Evolutionary conservation across 2,888 invertebrate species (phyloP).

Genomic region (Melieria crassipennis): DNA sequence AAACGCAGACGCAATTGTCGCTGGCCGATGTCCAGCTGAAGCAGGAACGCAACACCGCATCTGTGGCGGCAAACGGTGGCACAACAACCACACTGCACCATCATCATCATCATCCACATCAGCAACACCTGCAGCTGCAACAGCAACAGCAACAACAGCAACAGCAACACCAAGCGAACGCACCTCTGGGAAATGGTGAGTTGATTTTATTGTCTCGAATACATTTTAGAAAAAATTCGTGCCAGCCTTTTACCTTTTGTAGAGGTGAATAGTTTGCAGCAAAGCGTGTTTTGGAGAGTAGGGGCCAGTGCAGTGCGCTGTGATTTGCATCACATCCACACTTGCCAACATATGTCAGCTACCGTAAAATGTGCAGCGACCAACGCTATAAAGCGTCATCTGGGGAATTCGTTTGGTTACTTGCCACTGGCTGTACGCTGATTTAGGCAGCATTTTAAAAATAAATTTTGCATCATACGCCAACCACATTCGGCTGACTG

Average conservation of each 20-base stretch:
- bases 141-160: slow-evolving; percentile 41
- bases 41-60: slow-evolving; percentile 44
- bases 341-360: no score
- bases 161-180: slow-evolving; percentile 58
- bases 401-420: slow-evolving; percentile 6
- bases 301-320: no score
- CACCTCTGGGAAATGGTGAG: slow-evolving; percentile 66
- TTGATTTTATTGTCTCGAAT: slow-evolving; percentile 16
- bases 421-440: slow-evolving; percentile 34
- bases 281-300: no score
- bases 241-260: no score
- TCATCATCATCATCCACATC: slow-evolving; percentile 44
- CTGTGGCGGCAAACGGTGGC: slow-evolving; percentile 33
- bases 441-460: slow-evolving; percentile 23
- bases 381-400: not conserved
- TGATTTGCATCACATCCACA: no score
- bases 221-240: no score
- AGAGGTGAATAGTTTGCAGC: no score
- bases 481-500: no score
- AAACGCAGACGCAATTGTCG: slow-evolving; percentile 42
- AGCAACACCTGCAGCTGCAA: slow-evolving; percentile 36
- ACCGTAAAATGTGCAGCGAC: no score
- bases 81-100: slow-evolving; percentile 34
- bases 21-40: slow-evolving; percentile 57
- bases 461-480: not conserved